phyloP scores from a whole-genome alignment of 2,113 vertebrate genomes.

The Vidua macroura region DNA sequence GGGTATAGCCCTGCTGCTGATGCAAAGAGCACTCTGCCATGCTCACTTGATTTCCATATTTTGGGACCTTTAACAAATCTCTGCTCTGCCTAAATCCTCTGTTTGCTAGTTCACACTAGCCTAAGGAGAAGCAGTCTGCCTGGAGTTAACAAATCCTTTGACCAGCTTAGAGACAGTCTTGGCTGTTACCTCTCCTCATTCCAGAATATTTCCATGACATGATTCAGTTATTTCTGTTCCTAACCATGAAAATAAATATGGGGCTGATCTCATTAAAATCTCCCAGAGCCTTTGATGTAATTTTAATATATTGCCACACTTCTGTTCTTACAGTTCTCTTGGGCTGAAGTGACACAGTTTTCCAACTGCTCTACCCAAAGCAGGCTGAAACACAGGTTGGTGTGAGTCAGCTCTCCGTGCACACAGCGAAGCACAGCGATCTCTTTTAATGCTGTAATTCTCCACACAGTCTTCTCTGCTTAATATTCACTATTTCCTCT shows the following conservation, averaged over 20 bases:
- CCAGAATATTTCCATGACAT: slow-evolving; percentile 54
- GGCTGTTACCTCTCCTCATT: slow-evolving; percentile 16
- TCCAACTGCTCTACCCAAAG: not conserved
- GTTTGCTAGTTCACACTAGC: not conserved
- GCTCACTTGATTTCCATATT: not conserved
- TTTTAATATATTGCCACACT: slow-evolving; percentile 43
- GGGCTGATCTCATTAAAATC: slow-evolving; percentile 48
- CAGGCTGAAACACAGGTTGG: not conserved
- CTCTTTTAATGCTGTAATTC: not conserved
- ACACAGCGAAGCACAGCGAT: fast-evolving
- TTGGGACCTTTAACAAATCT: not conserved
- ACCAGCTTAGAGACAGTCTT: not conserved
- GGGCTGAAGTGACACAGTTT: slow-evolving; percentile 62
- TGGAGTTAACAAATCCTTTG: not conserved
- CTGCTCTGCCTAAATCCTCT: not conserved
- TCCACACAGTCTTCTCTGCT: not conserved
- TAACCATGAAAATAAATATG: slow-evolving; percentile 44
- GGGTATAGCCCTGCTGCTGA: not conserved
- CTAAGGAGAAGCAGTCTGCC: not conserved
- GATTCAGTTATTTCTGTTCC: slow-evolving; percentile 55
- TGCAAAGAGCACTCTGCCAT: not conserved
- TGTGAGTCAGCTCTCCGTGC: not conserved
- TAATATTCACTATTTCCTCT: not conserved
- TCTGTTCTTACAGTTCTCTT: slow-evolving; percentile 35
- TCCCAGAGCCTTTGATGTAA: slow-evolving; percentile 55